Percentiles rank a stretch among this genome's conserved stretches.
phyloP scores from a whole-genome alignment of 2,113 vertebrate species.

The Salvator merianae region DNA sequence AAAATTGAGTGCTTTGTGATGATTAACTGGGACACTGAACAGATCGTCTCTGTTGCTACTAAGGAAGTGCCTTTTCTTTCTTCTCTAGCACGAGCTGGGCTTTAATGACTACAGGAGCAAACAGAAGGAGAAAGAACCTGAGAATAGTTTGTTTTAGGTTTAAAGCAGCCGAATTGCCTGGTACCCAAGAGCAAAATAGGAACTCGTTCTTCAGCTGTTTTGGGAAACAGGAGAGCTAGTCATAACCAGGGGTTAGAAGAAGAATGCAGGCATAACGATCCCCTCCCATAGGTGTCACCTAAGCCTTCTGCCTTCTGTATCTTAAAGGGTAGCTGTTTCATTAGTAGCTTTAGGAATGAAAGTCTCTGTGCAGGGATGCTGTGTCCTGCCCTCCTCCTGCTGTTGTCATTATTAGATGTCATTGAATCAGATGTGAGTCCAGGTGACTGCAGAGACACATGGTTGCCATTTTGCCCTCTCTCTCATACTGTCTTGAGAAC shows the following conservation, averaged over 20 bases:
- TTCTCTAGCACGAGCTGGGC: background rate
- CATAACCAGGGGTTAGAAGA: background rate
- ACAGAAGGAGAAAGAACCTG: background rate
- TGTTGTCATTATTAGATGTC: no score
- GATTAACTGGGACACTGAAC: background rate
- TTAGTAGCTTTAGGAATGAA: background rate
- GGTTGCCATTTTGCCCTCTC: no score
- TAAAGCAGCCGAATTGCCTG: background rate
- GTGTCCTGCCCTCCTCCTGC: background rate
- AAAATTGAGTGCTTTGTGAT: no score
- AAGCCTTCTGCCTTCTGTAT: background rate
- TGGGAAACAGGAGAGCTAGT: background rate
- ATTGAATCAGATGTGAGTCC: no score
- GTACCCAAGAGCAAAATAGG: background rate
- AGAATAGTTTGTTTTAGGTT: background rate
- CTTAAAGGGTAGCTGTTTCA: background rate
- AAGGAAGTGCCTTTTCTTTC: background rate
- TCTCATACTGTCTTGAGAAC: no score
- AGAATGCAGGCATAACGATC: background rate
- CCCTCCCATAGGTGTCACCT: background rate
- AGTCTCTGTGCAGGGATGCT: no score
- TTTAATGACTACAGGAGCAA: background rate
- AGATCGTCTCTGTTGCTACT: background rate
- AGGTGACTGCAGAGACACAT: no score
- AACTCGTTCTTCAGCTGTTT: background rate